A percentile compares a stretch with the other conserved stretches of the same genome.
These are phyloP conservation scores for Rhagonycha lutea DNA, from an alignment of 2,888 invertebrate species.

Conservation along the genomic window DNA sequence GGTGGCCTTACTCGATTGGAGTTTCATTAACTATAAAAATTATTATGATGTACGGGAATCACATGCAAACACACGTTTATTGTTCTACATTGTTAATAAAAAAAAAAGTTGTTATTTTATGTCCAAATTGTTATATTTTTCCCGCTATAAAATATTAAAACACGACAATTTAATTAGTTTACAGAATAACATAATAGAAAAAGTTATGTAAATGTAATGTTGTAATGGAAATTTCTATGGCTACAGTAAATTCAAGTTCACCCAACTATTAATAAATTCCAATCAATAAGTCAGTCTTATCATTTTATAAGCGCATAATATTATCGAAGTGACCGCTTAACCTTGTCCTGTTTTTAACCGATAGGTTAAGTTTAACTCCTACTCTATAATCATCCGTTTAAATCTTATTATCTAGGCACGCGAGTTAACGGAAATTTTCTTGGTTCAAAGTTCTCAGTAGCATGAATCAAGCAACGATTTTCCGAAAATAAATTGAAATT, in stretches of 20 bases:
- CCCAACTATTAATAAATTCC: conserved; percentile 15
- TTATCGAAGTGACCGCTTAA: conserved; percentile 18
- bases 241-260: conserved; percentile 26
- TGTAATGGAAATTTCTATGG: conserved; percentile 18
- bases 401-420: not conserved
- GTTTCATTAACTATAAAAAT: not conserved
- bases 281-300: conserved; percentile 15
- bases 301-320: conserved; percentile 3
- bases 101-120: too few relatives aligned
- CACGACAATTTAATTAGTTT: not conserved
- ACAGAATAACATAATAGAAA: not conserved
- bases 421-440: not conserved
- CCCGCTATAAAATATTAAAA: not conserved
- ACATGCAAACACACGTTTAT: not conserved
- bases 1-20: not conserved
- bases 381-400: not conserved
- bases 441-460: not conserved
- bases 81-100: too few relatives aligned
- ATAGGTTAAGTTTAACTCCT: conserved; percentile 16
- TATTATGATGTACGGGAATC: not conserved
- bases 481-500: not conserved
- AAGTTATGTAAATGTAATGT: conserved; percentile 28
- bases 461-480: not conserved
- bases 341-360: conserved; percentile 17
- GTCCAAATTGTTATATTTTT: too few relatives aligned